Conservation (phyloP, 37 sponge, comb jelly and placozoan genomes). For the Ephydatia muelleri region DNA sequence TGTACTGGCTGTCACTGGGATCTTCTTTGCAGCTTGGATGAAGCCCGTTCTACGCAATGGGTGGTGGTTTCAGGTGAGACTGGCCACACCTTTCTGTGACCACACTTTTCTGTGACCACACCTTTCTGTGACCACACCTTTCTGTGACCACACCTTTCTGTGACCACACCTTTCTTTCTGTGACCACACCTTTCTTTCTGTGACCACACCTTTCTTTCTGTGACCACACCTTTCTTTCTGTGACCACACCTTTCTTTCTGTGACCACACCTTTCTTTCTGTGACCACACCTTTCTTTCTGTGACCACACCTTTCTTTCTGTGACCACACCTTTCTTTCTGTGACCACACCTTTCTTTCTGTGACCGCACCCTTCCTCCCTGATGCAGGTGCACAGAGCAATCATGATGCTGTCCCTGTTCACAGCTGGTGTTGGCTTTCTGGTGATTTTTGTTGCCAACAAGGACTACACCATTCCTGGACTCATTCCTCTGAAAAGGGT, state of each 20-base stretch:
- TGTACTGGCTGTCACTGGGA: conserved; percentile 52
- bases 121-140: neutral
- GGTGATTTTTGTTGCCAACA: conserved; percentile 53
- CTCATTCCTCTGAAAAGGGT: neutral
- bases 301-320: conserved; percentile 23
- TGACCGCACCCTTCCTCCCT: neutral
- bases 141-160: neutral
- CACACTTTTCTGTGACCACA: neutral
- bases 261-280: neutral
- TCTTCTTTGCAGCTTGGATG: conserved; percentile 76
- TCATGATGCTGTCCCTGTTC: conserved; percentile 48
- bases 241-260: conserved; percentile 6
- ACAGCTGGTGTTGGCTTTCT: conserved; percentile 50
- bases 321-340: conserved; percentile 22
- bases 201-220: neutral
- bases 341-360: neutral
- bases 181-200: neutral
- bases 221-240: conserved; percentile 23
- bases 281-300: neutral
- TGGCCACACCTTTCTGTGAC: neutral
- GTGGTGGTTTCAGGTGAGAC: conserved; percentile 71
- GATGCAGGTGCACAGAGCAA: conserved; percentile 56
- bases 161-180: neutral
- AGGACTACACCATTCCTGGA: conserved; percentile 3
- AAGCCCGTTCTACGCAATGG: conserved; percentile 55